Evolutionary conservation across 2,888 invertebrate genomes (phyloP).

Genomic region (Drosophila nr. medialis): DNA sequence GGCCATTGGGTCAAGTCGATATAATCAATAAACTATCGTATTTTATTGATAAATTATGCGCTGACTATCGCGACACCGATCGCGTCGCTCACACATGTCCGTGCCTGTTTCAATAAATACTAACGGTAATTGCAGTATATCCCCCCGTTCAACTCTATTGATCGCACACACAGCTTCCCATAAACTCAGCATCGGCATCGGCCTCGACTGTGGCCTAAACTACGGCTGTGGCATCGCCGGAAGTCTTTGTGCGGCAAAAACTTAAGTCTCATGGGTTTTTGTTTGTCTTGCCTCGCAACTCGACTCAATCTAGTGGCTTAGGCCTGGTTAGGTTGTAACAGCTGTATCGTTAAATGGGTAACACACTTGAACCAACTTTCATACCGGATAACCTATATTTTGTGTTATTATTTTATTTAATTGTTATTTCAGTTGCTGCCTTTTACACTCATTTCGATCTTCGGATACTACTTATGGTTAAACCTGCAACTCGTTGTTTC

Average conservation of each 20-base stretch:
- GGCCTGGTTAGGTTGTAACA: slow-evolving; percentile 29
- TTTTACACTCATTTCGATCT: slow-evolving; percentile 8
- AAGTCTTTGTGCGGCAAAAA: slow-evolving; percentile 69
- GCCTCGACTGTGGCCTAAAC: slow-evolving; percentile 7
- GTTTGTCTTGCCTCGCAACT: slow-evolving; percentile 23
- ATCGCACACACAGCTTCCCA: slow-evolving; percentile 46
- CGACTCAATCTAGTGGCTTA: slow-evolving; percentile 25
- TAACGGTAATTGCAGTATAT: slow-evolving; percentile 59
- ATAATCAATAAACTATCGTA: slow-evolving; percentile 60
- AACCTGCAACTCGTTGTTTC: slow-evolving; percentile 9
- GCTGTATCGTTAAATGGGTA: slow-evolving; percentile 44
- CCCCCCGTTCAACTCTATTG: background rate
- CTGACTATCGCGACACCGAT: slow-evolving; percentile 65
- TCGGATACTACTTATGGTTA: background rate
- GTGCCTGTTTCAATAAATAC: slow-evolving; percentile 71
- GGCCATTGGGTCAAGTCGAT: slow-evolving; percentile 72
- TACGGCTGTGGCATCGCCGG: slow-evolving; percentile 54
- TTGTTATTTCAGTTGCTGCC: slow-evolving; percentile 37
- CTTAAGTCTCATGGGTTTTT: slow-evolving; percentile 40
- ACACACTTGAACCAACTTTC: slow-evolving; percentile 47
- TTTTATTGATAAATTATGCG: slow-evolving; percentile 76
- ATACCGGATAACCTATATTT: slow-evolving; percentile 46
- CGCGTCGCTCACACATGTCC: slow-evolving; percentile 75
- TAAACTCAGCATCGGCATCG: slow-evolving; percentile 27
- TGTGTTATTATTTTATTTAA: slow-evolving; percentile 39